Conservation (phyloP, 2,888 invertebrate species). For the Psococerastis gibbosa region DNA sequence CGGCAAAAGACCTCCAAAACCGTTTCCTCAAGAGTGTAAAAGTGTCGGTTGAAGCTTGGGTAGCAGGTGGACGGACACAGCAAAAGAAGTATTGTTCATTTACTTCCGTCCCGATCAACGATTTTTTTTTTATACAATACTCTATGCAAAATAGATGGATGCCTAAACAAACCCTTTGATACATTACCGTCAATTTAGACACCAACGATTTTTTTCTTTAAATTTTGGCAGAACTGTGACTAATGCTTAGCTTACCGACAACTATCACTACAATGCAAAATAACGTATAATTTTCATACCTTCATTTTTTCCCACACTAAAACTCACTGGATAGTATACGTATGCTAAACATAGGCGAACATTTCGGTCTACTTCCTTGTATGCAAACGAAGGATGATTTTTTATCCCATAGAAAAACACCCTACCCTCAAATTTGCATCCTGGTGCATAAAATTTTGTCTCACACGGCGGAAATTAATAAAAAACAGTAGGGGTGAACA, state of each 20-base stretch:
- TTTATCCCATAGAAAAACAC: slow-evolving; percentile 5
- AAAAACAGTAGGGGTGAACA: slow-evolving; percentile 10
- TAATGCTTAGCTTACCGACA: neutral
- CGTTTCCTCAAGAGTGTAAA: no score
- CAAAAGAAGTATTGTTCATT: no score
- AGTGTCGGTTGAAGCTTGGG: no score
- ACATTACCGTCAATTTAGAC: neutral
- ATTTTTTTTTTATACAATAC: neutral
- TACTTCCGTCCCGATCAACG: neutral
- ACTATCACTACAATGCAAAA: neutral
- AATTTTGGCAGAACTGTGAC: neutral
- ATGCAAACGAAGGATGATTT: slow-evolving; percentile 10
- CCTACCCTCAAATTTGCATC: slow-evolving; percentile 6
- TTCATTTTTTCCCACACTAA: slow-evolving; percentile 7
- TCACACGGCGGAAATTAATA: slow-evolving; percentile 8
- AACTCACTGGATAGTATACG: neutral
- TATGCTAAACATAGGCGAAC: neutral
- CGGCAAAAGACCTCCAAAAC: no score
- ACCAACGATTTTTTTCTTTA: neutral
- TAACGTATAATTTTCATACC: slow-evolving; percentile 10
- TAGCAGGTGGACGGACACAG: no score
- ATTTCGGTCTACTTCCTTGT: neutral
- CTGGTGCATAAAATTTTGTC: slow-evolving; percentile 10
- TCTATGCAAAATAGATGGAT: neutral
- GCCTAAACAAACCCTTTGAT: neutral